Evolutionary conservation across 1,140 invertebrate species (phyloP).

Genomic region (Antheraea mylitta): DNA sequence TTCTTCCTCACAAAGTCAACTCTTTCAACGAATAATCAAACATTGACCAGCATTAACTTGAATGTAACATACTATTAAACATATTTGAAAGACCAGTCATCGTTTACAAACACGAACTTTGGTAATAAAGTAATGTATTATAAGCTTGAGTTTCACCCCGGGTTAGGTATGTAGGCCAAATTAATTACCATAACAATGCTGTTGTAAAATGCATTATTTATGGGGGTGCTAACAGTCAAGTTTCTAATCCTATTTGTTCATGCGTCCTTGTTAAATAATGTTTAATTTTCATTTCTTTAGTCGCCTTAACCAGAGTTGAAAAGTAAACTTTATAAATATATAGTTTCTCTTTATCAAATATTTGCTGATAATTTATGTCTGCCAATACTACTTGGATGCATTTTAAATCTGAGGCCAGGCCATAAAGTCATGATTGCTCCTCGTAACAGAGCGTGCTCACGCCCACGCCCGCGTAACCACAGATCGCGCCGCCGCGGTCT

Average conservation of each 20-base stretch:
- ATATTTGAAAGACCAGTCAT: conserved; percentile 31
- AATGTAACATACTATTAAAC: conserved; percentile 9
- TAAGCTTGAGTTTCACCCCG: conserved; percentile 41
- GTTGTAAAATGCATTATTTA: conserved; percentile 65
- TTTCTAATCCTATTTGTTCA: not conserved
- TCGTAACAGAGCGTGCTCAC: no score
- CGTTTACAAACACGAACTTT: conserved; percentile 24
- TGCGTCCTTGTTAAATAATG: not conserved
- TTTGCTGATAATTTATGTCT: no score
- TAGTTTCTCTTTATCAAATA: no score
- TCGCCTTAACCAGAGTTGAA: not conserved
- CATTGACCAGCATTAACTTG: no score
- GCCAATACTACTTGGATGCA: no score
- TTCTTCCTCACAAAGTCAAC: no score
- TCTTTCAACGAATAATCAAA: no score
- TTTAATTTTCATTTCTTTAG: not conserved
- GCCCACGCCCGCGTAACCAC: no score
- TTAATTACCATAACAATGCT: conserved; percentile 65
- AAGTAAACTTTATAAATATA: not conserved
- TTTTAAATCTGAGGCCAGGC: no score
- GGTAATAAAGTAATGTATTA: conserved; percentile 43
- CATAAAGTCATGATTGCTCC: no score
- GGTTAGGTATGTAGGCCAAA: conserved; percentile 43
- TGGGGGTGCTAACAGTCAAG: conserved; percentile 16
- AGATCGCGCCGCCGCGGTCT: no score